Conservation (phyloP, 2,113 vertebrate species). For the Edolisoma coerulescens region DNA sequence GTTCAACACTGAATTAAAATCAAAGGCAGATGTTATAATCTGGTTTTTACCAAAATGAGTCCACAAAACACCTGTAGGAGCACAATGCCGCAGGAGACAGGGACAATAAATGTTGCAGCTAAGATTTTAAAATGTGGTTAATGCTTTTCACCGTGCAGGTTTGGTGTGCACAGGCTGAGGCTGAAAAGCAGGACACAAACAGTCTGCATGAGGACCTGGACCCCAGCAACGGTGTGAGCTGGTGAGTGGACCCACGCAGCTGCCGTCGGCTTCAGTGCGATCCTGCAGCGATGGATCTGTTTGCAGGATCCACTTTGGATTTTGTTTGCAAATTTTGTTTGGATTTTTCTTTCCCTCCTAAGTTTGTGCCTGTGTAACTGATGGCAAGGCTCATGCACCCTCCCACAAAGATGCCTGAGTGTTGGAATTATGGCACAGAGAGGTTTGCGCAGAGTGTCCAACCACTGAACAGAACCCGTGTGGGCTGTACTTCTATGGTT, state of each 20-base stretch:
- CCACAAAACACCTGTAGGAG: not conserved
- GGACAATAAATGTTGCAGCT: not conserved
- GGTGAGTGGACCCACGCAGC: not conserved
- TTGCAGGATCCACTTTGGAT: not conserved
- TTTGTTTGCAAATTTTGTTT: not conserved
- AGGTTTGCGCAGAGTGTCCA: not conserved
- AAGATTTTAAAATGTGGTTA: not conserved
- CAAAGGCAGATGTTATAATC: not conserved
- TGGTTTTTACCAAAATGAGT: not conserved
- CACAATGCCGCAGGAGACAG: not conserved
- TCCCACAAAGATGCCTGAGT: not conserved
- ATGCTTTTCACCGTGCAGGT: not conserved
- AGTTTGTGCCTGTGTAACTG: not conserved
- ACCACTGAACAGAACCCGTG: not conserved
- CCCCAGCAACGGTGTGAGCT: not conserved
- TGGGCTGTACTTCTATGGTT: not conserved
- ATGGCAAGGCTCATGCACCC: not conserved
- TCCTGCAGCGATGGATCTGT: not conserved
- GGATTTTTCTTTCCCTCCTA: not conserved
- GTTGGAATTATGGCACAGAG: accelerated
- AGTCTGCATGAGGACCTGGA: not conserved
- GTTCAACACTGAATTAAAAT: not conserved
- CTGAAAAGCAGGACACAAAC: not conserved
- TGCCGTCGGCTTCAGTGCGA: accelerated
- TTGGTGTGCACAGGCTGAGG: not conserved